Conservation (phyloP, 2,113 vertebrate species). For the Bufo gargarizans region DNA sequence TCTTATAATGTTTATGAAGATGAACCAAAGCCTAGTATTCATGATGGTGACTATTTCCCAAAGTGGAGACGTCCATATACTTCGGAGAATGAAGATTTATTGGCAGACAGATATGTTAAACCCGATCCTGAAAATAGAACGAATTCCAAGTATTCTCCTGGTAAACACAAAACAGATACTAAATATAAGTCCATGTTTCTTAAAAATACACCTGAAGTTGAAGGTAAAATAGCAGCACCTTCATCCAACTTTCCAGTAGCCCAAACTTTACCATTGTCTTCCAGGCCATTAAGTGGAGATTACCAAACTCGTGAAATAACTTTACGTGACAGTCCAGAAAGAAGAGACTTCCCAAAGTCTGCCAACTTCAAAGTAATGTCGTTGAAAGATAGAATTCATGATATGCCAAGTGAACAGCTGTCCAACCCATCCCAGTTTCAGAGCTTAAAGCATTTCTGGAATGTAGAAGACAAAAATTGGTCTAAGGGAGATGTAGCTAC, state of each 20-base stretch:
- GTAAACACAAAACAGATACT: constrained; percentile 21
- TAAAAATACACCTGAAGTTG: constrained; percentile 51
- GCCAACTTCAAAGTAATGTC: constrained; percentile 73
- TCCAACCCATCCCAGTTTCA: constrained; percentile 78
- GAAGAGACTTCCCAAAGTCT: not conserved
- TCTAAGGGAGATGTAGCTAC: constrained; percentile 49
- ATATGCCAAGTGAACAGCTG: constrained; percentile 65
- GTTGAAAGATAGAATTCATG: constrained; percentile 76
- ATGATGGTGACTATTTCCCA: constrained; percentile 1
- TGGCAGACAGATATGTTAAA: not conserved
- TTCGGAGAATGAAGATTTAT: not conserved
- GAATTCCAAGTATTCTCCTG: not conserved
- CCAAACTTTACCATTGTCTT: not conserved
- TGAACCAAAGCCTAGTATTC: not conserved
- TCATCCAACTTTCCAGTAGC: not conserved
- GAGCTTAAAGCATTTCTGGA: constrained; percentile 87
- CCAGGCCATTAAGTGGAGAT: not conserved
- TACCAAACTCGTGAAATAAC: not conserved
- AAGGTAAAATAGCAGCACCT: constrained; percentile 45
- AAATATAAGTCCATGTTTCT: constrained; percentile 56
- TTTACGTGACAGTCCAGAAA: not conserved
- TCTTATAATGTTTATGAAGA: not conserved
- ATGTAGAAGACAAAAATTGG: constrained; percentile 66
- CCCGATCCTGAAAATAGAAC: constrained; percentile 15
- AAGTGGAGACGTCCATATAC: constrained; percentile 22